Evolutionary conservation across 2,113 vertebrate genomes (phyloP).

Genomic region (Anas platyrhynchos): DNA sequence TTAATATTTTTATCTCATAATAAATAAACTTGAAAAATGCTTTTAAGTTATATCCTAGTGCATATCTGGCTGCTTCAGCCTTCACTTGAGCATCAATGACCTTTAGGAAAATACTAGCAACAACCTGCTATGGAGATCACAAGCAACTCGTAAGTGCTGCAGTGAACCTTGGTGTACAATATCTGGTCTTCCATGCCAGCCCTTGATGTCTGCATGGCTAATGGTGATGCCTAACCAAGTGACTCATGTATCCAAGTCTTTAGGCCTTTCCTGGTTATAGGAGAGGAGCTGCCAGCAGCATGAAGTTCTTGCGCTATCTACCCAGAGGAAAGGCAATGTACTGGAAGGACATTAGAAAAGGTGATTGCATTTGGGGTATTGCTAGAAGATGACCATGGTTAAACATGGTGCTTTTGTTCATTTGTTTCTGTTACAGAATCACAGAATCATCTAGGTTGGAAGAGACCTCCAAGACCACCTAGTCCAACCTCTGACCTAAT

Average conservation of each 20-base stretch:
- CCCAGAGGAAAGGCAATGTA: neutral
- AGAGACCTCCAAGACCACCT: too few relatives aligned
- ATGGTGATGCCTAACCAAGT: neutral
- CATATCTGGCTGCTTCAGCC: neutral
- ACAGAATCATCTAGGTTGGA: too few relatives aligned
- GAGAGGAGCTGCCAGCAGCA: neutral
- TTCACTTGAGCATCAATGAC: neutral
- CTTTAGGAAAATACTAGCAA: neutral
- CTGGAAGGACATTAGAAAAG: neutral
- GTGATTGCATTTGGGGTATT: neutral
- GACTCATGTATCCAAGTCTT: neutral
- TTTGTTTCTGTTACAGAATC: too few relatives aligned
- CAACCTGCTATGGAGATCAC: neutral
- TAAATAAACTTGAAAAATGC: neutral
- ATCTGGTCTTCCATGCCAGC: neutral
- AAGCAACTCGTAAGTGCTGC: neutral
- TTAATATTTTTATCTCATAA: neutral
- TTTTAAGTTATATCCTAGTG: neutral
- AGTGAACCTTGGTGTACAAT: too few relatives aligned
- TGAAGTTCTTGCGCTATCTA: neutral
- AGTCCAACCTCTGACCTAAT: too few relatives aligned
- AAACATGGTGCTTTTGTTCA: neutral
- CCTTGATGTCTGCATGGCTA: rapidly evolving
- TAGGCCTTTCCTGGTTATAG: neutral
- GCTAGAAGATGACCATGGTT: neutral